phyloP scores from a whole-genome alignment of 1,140 invertebrate genomes.

The Lepidurus apus region DNA sequence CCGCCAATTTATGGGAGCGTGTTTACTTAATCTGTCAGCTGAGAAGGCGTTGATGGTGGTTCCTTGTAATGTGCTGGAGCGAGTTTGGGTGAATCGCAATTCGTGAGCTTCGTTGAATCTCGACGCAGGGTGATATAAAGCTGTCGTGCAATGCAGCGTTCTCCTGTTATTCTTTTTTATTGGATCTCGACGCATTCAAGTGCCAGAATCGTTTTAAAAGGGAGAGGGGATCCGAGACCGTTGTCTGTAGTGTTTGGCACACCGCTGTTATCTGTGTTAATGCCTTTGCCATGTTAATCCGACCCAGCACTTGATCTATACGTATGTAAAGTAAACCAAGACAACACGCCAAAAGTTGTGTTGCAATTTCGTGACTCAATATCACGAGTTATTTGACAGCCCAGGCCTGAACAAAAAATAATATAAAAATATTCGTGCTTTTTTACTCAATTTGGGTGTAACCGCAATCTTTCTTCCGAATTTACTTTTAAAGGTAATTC shows the following conservation, averaged over 20 bases:
- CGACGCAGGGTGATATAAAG: background rate
- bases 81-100: background rate
- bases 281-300: background rate
- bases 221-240: slow-evolving; percentile 1
- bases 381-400: background rate
- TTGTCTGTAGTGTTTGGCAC: slow-evolving; percentile 3
- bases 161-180: background rate
- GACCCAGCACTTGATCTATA: background rate
- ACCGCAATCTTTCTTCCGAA: no score
- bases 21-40: background rate
- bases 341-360: background rate
- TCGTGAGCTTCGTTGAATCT: background rate
- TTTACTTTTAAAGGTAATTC: no score
- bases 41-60: background rate
- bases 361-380: background rate
- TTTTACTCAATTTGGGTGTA: no score
- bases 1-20: background rate
- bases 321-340: background rate
- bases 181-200: background rate
- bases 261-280: background rate
- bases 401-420: background rate
- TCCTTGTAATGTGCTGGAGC: background rate
- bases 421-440: no score
- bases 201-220: background rate
- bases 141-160: background rate